These are phyloP conservation scores for Cecropterus lyciades DNA, from an alignment of 1,140 invertebrate genomes.

Conservation along the genomic window DNA sequence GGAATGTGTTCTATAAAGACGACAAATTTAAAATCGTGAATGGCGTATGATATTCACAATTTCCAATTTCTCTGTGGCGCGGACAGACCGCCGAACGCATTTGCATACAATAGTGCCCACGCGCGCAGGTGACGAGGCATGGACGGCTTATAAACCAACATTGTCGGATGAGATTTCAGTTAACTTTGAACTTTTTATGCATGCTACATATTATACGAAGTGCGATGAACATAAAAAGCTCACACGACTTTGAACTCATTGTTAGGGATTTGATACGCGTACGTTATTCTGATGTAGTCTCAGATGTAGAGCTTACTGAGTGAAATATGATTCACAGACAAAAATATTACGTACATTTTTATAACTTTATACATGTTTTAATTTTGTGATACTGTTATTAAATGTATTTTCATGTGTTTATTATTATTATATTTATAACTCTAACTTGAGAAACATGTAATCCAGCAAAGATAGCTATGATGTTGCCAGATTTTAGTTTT, in stretches of 20 bases:
- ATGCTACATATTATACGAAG: slow-evolving; percentile 31
- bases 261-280: slow-evolving; percentile 4
- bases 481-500: too few species aligned
- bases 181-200: slow-evolving; percentile 46
- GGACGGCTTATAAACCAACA: slow-evolving; percentile 49
- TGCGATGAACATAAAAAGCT: slow-evolving; percentile 19
- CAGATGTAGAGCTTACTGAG: not conserved
- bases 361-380: too few species aligned
- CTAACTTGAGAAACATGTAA: too few species aligned
- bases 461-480: too few species aligned
- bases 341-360: too few species aligned
- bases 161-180: slow-evolving; percentile 48
- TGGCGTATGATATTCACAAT: slow-evolving; percentile 40
- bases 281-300: slow-evolving; percentile 1
- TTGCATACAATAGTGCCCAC: slow-evolving; percentile 75
- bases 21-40: slow-evolving; percentile 29
- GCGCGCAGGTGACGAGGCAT: slow-evolving; percentile 66
- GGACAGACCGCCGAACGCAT: slow-evolving; percentile 48
- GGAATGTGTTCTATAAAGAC: slow-evolving; percentile 21
- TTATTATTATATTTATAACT: too few species aligned
- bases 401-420: too few species aligned
- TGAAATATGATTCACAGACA: not conserved
- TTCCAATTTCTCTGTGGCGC: slow-evolving; percentile 54
- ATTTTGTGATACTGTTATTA: too few species aligned
- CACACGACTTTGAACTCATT: slow-evolving; percentile 9